Conservation (phyloP, 2,797 vertebrate genomes). For the Trichosurus vulpecula region DNA sequence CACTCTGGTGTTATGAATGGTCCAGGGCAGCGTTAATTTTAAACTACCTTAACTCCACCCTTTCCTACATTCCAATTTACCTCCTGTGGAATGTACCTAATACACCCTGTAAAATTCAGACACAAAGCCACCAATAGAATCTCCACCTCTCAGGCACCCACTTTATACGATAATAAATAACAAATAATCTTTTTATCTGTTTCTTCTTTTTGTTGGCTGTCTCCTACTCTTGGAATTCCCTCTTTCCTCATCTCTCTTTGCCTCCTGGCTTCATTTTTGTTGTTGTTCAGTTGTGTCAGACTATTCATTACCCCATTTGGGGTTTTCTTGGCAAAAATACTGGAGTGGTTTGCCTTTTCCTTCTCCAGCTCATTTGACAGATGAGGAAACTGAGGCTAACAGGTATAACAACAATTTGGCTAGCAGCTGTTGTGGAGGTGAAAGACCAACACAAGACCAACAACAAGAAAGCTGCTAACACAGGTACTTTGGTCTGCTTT, state of each 20-base stretch:
- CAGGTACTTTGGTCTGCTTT: too few species aligned
- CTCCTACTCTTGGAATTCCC: not conserved
- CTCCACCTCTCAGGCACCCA: not conserved
- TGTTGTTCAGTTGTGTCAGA: not conserved
- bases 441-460: too few species aligned
- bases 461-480: too few species aligned
- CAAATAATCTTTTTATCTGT: not conserved
- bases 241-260: not conserved
- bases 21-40: not conserved
- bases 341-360: too few species aligned
- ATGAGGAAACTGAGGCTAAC: too few species aligned
- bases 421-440: too few species aligned
- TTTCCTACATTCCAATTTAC: not conserved
- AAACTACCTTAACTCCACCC: not conserved
- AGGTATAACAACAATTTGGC: too few species aligned
- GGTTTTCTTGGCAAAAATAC: not conserved
- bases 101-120: not conserved
- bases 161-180: not conserved
- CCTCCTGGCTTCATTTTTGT: not conserved
- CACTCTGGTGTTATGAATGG: not conserved
- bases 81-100: not conserved
- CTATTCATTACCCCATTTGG: not conserved
- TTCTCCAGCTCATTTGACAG: too few species aligned
- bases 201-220: not conserved
- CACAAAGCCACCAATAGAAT: not conserved